phyloP scores from a whole-genome alignment of 2,113 vertebrate species.

The Chamaea fasciata region DNA sequence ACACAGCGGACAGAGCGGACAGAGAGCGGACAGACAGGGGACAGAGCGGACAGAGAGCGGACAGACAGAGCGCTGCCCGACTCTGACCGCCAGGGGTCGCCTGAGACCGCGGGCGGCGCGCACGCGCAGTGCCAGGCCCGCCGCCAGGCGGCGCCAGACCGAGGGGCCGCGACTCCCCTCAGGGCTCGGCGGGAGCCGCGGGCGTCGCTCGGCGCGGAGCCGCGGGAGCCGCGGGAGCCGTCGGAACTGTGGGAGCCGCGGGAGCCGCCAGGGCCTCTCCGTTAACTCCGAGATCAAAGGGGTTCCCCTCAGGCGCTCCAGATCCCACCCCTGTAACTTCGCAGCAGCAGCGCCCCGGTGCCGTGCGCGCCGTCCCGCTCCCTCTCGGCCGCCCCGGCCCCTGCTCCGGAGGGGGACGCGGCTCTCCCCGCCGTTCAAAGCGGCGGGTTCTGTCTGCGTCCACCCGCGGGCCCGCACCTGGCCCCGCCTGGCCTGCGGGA shows the following conservation, averaged over 20 bases:
- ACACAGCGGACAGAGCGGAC: no score
- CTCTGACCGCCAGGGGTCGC: not conserved
- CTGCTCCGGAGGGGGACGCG: not conserved
- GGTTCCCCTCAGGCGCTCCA: not conserved
- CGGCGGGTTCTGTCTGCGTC: no score
- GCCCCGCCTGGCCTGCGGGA: not conserved
- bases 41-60: not conserved
- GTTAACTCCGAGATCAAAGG: not conserved
- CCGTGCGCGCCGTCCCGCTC: not conserved
- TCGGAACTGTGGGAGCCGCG: not conserved
- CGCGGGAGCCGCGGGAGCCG: not conserved
- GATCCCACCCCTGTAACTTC: not conserved
- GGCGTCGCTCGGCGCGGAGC: fast-evolving
- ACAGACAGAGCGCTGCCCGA: not conserved
- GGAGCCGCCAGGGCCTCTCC: not conserved
- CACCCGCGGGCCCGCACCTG: not conserved
- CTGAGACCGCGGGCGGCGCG: not conserved
- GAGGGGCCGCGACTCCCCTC: not conserved
- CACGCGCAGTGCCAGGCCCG: fast-evolving
- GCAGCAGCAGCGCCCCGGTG: not conserved
- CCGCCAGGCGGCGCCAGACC: not conserved
- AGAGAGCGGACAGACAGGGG: no score
- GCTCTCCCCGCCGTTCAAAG: fast-evolving
- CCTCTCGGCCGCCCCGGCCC: not conserved
- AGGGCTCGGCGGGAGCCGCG: not conserved